Conservation (phyloP, 2,797 vertebrate genomes). For the Aythya fuligula region DNA sequence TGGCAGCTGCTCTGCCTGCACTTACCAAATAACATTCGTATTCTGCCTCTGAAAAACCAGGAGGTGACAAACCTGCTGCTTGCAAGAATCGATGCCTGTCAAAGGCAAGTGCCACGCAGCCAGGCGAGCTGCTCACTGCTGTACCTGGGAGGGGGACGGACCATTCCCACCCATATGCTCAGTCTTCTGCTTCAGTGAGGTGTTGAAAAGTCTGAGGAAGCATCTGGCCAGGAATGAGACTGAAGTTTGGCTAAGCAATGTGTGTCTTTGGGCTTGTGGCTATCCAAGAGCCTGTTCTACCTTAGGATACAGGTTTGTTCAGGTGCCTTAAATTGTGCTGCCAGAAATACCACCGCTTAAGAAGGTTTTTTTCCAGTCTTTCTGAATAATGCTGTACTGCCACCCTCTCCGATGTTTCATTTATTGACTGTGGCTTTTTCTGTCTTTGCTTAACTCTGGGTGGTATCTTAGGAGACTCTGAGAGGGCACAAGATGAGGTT, state of each 20-base stretch:
- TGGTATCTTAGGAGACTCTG: background rate
- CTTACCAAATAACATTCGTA: background rate
- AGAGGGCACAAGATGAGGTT: background rate
- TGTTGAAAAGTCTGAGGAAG: background rate
- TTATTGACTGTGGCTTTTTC: background rate
- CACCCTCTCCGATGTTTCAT: background rate
- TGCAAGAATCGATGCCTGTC: background rate
- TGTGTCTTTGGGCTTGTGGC: background rate
- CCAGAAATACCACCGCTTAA: background rate
- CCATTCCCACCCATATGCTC: fast-evolving
- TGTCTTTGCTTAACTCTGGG: fast-evolving
- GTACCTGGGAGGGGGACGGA: background rate
- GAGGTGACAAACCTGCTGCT: background rate
- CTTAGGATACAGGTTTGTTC: background rate
- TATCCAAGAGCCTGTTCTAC: background rate
- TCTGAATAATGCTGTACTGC: background rate
- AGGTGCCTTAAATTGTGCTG: background rate
- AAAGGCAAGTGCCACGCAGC: background rate
- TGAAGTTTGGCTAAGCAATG: background rate
- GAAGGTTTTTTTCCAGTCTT: background rate
- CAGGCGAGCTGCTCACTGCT: background rate
- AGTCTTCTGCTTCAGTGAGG: background rate
- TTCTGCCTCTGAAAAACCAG: background rate
- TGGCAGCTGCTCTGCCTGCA: background rate
- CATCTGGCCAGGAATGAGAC: background rate